Evolutionary conservation across 2,888 invertebrate species (phyloP).

Genomic region (Heliconius cydno): DNA sequence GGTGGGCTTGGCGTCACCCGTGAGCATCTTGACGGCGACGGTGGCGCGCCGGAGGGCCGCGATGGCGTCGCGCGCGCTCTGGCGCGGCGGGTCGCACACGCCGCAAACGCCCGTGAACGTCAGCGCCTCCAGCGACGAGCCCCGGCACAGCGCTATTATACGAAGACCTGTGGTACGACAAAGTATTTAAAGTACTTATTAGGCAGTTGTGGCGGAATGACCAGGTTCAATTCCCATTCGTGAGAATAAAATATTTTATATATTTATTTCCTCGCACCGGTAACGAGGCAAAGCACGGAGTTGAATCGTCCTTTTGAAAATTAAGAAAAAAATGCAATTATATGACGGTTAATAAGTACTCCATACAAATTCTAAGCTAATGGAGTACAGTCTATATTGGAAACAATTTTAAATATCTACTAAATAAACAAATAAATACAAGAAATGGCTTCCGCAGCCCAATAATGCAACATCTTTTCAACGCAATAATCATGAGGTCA

Average conservation of each 20-base stretch:
- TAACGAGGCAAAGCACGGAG: background rate
- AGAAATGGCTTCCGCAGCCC: too few relatives aligned
- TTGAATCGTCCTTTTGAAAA: background rate
- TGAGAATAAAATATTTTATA: background rate
- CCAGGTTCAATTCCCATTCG: too few relatives aligned
- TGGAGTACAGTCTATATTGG: too few relatives aligned
- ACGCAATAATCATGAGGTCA: too few relatives aligned
- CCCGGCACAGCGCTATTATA: constrained; percentile 95
- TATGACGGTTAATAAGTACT: too few relatives aligned
- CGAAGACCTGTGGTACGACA: constrained; percentile 72
- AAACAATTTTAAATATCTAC: too few relatives aligned
- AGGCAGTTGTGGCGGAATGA: too few relatives aligned
- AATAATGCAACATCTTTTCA: too few relatives aligned
- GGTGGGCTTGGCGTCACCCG: constrained; percentile 98
- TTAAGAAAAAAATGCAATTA: too few relatives aligned
- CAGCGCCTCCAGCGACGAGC: constrained; percentile 90
- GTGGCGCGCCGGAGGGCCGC: constrained; percentile 91
- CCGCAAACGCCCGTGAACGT: constrained; percentile 96
- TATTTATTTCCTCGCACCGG: background rate
- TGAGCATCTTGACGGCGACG: constrained; percentile 97
- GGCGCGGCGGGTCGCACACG: constrained; percentile 98
- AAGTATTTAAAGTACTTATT: too few relatives aligned
- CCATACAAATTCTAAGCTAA: too few relatives aligned
- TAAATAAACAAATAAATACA: too few relatives aligned
- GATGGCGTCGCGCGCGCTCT: constrained; percentile 93